A percentile compares a stretch with the other conserved stretches of the same genome.
phyloP scores from a whole-genome alignment of 2,888 invertebrate species.

The Hemicrepidius hirtus region DNA sequence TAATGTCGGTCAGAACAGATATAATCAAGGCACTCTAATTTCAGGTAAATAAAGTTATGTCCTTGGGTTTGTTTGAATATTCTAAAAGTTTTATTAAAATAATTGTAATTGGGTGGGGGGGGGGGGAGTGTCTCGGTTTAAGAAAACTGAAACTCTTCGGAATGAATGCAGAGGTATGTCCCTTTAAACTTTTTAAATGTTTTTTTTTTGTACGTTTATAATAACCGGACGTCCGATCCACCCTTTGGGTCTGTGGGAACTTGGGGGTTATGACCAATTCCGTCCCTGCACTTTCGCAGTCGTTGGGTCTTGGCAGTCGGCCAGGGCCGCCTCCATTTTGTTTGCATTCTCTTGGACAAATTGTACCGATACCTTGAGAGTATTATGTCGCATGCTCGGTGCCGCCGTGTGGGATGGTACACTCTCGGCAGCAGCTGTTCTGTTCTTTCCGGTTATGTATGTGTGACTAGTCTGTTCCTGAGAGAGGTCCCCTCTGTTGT shows the following conservation, averaged over 20 bases:
- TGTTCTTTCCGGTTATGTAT: slow-evolving; percentile 51
- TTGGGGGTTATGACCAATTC: neutral
- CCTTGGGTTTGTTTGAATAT: too few relatives aligned
- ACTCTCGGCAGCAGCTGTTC: slow-evolving; percentile 53
- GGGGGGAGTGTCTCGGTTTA: too few relatives aligned
- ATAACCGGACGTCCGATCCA: slow-evolving; percentile 12
- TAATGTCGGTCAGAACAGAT: too few relatives aligned
- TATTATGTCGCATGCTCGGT: slow-evolving; percentile 53
- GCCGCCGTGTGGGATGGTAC: slow-evolving; percentile 52
- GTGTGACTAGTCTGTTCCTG: slow-evolving; percentile 43
- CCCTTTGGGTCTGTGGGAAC: slow-evolving; percentile 4
- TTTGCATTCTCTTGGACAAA: slow-evolving; percentile 53
- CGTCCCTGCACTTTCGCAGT: slow-evolving; percentile 32
- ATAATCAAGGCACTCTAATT: too few relatives aligned
- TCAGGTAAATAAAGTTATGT: too few relatives aligned
- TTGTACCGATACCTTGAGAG: slow-evolving; percentile 50
- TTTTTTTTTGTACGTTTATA: neutral
- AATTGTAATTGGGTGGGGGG: too few relatives aligned
- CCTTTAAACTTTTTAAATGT: neutral
- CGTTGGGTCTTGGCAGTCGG: slow-evolving; percentile 40
- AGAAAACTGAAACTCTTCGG: too few relatives aligned
- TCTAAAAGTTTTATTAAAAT: too few relatives aligned
- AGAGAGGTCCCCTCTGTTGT: slow-evolving; percentile 38
- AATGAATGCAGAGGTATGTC: too few relatives aligned
- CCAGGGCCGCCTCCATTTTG: slow-evolving; percentile 53